Conservation (phyloP, 2,113 vertebrate species). For the Calyptomena viridis region DNA sequence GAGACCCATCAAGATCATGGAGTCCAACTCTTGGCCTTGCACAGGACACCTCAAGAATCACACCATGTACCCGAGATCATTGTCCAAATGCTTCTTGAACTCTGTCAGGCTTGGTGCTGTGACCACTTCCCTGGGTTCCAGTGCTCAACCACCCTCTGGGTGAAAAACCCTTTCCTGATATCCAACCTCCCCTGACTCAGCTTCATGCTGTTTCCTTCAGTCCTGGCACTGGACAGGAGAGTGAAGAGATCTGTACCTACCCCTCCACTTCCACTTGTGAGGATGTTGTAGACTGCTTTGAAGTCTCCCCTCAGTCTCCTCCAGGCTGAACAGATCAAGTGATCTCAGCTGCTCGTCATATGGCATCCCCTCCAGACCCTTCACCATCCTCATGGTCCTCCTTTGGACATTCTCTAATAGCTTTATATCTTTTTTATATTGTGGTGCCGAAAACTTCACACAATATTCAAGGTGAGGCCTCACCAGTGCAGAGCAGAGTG, state of each 20-base stretch:
- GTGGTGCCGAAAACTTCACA: neutral
- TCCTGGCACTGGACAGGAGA: neutral
- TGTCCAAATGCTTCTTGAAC: neutral
- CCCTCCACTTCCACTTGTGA: neutral
- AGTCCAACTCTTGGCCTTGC: neutral
- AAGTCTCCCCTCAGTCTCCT: neutral
- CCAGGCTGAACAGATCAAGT: neutral
- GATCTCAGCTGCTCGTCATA: neutral
- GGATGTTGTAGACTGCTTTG: neutral
- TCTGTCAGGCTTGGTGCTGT: neutral
- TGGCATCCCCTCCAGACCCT: neutral
- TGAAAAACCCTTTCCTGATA: neutral
- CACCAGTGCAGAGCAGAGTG: rapidly evolving
- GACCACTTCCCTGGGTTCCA: neutral
- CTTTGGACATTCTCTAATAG: neutral
- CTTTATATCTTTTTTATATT: neutral
- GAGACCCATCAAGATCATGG: neutral
- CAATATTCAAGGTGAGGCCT: neutral
- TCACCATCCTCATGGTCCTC: rapidly evolving
- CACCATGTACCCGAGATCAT: neutral
- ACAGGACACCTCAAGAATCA: neutral
- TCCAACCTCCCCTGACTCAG: neutral
- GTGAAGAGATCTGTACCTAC: rapidly evolving
- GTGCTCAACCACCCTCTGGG: neutral
- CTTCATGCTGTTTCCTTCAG: neutral